Percentiles rank a stretch among this genome's conserved stretches.
phyloP scores from a whole-genome alignment of 1,140 invertebrate species.

The Phymorhynchus buccinoides region DNA sequence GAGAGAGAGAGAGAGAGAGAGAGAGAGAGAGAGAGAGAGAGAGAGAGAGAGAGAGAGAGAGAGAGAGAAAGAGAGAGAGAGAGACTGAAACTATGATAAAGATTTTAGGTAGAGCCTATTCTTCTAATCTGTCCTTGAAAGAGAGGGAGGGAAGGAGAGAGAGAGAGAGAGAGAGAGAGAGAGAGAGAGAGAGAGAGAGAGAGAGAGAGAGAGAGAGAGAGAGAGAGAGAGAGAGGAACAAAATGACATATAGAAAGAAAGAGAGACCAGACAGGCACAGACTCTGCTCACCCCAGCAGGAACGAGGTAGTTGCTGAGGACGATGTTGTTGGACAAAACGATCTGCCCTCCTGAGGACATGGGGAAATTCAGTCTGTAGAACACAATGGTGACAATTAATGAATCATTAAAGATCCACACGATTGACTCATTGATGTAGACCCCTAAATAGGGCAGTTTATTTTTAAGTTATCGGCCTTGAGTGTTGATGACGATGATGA shows the following conservation, averaged over 20 bases:
- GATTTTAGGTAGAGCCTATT: too few relatives aligned
- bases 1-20: background rate
- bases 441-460: slow-evolving; percentile 83
- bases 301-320: slow-evolving; percentile 5
- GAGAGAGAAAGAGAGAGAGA: background rate
- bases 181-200: background rate
- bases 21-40: background rate
- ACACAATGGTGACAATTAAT: background rate
- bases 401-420: too few relatives aligned
- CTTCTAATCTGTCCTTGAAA: too few relatives aligned
- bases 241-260: too few relatives aligned
- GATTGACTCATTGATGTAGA: slow-evolving; percentile 88
- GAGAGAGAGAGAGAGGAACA: too few relatives aligned
- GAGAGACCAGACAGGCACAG: too few relatives aligned
- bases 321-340: background rate
- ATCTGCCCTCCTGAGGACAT: background rate
- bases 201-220: background rate
- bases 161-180: background rate
- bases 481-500: too few relatives aligned
- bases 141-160: background rate
- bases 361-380: slow-evolving; percentile 5
- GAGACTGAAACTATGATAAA: too few relatives aligned
- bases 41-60: background rate
- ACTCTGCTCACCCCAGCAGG: background rate
- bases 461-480: too few relatives aligned